Conservation (phyloP, 2,797 vertebrate species). For the Calcarius lapponicus region DNA sequence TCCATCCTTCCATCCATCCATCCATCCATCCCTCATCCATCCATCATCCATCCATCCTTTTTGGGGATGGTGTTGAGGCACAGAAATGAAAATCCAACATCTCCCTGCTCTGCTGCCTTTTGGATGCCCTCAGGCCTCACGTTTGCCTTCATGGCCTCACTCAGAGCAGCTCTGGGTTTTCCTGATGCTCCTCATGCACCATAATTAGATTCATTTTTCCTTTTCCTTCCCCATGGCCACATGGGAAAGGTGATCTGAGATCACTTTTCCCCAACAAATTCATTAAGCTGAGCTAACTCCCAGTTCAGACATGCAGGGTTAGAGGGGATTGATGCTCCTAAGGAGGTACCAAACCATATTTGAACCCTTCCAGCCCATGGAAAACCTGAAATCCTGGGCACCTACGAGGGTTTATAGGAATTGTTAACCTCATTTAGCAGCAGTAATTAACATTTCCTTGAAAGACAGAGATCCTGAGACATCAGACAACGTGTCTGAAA, state of each 20-base stretch:
- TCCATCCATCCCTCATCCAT: background rate
- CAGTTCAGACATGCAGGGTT: background rate
- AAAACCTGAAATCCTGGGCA: background rate
- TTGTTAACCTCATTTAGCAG: background rate
- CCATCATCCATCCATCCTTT: background rate
- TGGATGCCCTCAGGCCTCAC: background rate
- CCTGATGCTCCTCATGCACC: background rate
- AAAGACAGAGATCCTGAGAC: background rate
- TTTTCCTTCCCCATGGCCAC: background rate
- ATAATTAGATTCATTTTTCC: background rate
- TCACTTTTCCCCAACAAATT: background rate
- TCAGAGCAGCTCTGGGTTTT: background rate
- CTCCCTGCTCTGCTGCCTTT: background rate
- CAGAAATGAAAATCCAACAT: background rate
- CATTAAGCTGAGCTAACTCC: background rate
- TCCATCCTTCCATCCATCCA: background rate
- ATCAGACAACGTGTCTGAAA: background rate
- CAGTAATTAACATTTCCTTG: constrained; percentile 27
- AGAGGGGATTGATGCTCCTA: background rate
- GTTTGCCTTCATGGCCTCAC: background rate
- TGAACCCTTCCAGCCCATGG: background rate
- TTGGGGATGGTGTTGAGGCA: background rate
- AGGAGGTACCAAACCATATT: background rate
- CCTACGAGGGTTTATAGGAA: background rate
- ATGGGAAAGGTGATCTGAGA: background rate